Percentiles rank a stretch among this genome's conserved stretches.
Conservation (phyloP, 2,113 vertebrate species). For the Phaetusa simplex region DNA sequence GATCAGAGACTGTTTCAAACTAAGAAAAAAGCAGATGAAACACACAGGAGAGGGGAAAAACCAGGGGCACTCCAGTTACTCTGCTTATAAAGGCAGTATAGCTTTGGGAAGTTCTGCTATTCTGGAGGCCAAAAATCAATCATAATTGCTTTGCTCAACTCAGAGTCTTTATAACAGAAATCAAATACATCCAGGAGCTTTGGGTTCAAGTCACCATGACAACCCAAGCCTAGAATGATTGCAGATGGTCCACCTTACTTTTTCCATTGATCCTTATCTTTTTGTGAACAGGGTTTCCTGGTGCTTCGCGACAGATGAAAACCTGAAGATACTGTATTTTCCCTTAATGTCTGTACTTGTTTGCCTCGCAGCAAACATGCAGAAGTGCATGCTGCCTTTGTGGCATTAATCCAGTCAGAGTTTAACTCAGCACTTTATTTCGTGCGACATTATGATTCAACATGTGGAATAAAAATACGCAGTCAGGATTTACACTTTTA, state of each 20-base stretch:
- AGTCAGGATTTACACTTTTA: not conserved
- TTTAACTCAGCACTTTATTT: not conserved
- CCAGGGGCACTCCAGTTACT: not conserved
- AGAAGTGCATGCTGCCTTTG: not conserved
- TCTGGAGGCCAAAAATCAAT: conserved; percentile 63
- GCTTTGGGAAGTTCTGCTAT: not conserved
- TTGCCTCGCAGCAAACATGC: not conserved
- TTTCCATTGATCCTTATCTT: not conserved
- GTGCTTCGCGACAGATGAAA: not conserved
- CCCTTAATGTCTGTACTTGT: not conserved
- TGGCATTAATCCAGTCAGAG: not conserved
- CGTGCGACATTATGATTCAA: not conserved
- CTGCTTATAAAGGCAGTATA: not conserved
- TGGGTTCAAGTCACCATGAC: conserved; percentile 47
- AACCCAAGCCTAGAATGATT: conserved; percentile 28
- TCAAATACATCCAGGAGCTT: not conserved
- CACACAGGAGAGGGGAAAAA: not conserved
- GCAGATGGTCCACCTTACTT: not conserved
- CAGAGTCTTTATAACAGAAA: conserved; percentile 59
- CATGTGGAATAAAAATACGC: not conserved
- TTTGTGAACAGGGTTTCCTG: not conserved
- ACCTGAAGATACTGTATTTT: not conserved
- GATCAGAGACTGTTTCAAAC: not conserved
- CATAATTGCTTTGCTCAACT: conserved; percentile 49
- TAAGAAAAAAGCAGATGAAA: not conserved